Percentiles rank a stretch among this genome's conserved stretches.
phyloP scores from a whole-genome alignment of 2,888 invertebrate species.

The Copidosoma aretas region DNA sequence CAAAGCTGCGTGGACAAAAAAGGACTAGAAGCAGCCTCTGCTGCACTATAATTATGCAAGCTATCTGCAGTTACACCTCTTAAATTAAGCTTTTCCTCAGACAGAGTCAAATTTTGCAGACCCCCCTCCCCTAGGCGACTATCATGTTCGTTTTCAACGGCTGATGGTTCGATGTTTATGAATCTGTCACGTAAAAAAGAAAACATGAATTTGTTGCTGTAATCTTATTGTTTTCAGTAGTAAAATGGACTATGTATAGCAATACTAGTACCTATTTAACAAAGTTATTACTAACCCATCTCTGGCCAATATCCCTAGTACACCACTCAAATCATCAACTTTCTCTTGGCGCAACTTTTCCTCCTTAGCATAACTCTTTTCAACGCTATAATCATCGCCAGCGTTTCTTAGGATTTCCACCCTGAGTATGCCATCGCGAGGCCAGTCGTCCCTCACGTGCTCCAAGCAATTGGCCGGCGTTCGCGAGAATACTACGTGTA shows the following conservation, averaged over 20 bases:
- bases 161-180: conserved; percentile 73
- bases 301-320: conserved; percentile 71
- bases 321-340: conserved; percentile 67
- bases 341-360: conserved; percentile 74
- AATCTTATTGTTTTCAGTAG: not conserved
- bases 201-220: not conserved
- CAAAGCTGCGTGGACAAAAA: conserved; percentile 56
- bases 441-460: conserved; percentile 89
- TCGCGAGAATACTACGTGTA: conserved; percentile 92
- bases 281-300: conserved; percentile 67
- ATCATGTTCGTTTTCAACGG: conserved; percentile 67
- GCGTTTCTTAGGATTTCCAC: conserved; percentile 84
- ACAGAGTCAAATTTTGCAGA: conserved; percentile 56
- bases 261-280: not conserved
- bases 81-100: conserved; percentile 60
- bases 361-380: conserved; percentile 85
- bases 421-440: conserved; percentile 90
- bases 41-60: conserved; percentile 51
- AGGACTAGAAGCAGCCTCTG: conserved; percentile 53
- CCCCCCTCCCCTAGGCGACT: conserved; percentile 61
- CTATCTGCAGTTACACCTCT: conserved; percentile 61
- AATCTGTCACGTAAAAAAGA: conserved; percentile 62
- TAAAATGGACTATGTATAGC: not conserved
- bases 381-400: conserved; percentile 77
- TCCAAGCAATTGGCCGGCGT: conserved; percentile 93